phyloP scores from a whole-genome alignment of 2,113 vertebrate genomes.

The Apaloderma vittatum region DNA sequence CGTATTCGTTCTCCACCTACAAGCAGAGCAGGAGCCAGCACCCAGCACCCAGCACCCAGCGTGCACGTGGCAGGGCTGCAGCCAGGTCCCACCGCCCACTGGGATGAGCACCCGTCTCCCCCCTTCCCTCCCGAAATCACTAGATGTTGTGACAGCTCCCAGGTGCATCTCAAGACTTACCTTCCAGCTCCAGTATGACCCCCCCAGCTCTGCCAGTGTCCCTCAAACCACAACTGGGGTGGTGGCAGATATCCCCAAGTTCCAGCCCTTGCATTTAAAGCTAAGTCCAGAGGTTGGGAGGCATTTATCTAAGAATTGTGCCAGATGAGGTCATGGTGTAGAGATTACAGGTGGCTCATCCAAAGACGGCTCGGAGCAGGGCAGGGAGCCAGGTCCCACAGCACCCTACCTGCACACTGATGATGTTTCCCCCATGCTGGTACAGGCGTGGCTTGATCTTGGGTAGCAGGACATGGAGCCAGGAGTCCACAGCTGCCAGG shows the following conservation, averaged over 20 bases:
- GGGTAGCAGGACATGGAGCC: conserved; percentile 90
- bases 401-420: conserved; percentile 89
- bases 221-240: background rate
- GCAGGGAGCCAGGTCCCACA: background rate
- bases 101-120: background rate
- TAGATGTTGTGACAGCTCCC: background rate
- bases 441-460: conserved; percentile 91
- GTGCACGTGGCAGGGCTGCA: background rate
- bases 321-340: background rate
- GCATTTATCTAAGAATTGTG: background rate
- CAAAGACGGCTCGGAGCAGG: background rate
- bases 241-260: background rate
- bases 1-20: conserved; percentile 96
- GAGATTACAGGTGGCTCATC: background rate
- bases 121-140: background rate
- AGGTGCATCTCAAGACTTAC: background rate
- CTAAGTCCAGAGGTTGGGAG: background rate
- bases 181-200: background rate
- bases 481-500: conserved; percentile 88
- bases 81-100: background rate
- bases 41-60: background rate
- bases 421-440: conserved; percentile 92
- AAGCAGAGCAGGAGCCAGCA: background rate
- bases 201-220: background rate
- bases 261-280: background rate